Percentiles rank a stretch among this genome's conserved stretches.
phyloP scores from a whole-genome alignment of 1,140 invertebrate species.

The Anastatus disparis region DNA sequence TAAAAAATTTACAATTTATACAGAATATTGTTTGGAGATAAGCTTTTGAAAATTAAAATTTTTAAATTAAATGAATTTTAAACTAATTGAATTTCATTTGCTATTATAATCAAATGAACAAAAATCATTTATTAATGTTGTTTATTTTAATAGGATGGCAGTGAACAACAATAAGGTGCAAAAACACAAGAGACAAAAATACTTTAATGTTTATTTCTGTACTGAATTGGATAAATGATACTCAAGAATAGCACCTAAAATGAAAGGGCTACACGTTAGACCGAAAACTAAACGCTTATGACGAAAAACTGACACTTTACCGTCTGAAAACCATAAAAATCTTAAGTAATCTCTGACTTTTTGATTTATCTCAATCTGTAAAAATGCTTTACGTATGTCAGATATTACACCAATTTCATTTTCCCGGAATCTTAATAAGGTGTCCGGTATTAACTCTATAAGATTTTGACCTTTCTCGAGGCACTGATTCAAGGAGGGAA shows the following conservation, averaged over 20 bases:
- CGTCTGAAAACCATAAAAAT: constrained; percentile 43
- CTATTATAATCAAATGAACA: too few relatives aligned
- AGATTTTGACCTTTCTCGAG: constrained; percentile 41
- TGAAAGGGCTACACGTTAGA: constrained; percentile 49
- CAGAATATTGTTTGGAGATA: too few relatives aligned
- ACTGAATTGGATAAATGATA: too few relatives aligned
- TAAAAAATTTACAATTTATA: too few relatives aligned
- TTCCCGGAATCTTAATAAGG: constrained; percentile 27
- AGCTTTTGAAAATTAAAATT: too few relatives aligned
- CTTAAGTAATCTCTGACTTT: constrained; percentile 13
- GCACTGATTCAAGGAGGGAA: constrained; percentile 49
- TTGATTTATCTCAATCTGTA: constrained; percentile 35
- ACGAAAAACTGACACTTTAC: constrained; percentile 2
- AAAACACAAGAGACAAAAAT: too few relatives aligned
- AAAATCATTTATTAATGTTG: too few relatives aligned
- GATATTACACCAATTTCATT: constrained; percentile 40
- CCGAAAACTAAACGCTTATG: constrained; percentile 27
- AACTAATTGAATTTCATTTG: too few relatives aligned
- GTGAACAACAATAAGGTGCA: too few relatives aligned
- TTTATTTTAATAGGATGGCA: too few relatives aligned
- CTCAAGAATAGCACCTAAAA: constrained; percentile 33
- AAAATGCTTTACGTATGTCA: constrained; percentile 51
- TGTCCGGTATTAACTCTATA: background rate
- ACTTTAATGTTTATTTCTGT: too few relatives aligned
- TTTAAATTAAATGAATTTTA: too few relatives aligned